Conservation (phyloP, 2,797 vertebrate species). For the Diceros bicornis region DNA sequence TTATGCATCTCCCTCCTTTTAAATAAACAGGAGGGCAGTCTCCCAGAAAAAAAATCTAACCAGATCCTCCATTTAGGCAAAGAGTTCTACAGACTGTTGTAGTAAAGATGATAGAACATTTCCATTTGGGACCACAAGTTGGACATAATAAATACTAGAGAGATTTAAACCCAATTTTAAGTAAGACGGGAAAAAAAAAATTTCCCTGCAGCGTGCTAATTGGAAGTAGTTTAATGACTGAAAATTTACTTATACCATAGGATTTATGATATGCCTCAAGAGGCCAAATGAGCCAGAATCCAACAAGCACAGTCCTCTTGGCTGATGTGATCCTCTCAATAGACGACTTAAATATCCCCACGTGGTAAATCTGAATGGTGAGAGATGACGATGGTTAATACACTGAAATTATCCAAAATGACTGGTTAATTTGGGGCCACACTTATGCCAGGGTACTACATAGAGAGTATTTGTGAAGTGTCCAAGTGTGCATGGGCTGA, state of each 20-base stretch:
- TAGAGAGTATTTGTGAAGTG: background rate
- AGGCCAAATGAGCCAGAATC: background rate
- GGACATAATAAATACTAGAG: background rate
- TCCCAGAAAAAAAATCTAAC: slow-evolving; percentile 43
- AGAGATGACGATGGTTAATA: background rate
- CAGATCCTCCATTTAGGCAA: slow-evolving; percentile 39
- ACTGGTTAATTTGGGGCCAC: background rate
- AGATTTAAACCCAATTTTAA: slow-evolving; percentile 37
- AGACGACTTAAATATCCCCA: background rate
- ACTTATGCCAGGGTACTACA: background rate
- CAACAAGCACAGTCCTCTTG: background rate
- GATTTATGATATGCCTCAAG: background rate
- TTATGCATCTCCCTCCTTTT: background rate
- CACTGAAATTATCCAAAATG: background rate
- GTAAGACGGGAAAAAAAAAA: background rate
- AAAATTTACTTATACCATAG: background rate
- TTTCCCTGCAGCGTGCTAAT: slow-evolving; percentile 1
- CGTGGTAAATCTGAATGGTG: background rate
- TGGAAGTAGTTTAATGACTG: slow-evolving; percentile 4
- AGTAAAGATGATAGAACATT: slow-evolving; percentile 31
- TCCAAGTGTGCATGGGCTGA: background rate
- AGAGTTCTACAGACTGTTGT: slow-evolving; percentile 2
- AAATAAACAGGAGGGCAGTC: slow-evolving; percentile 47
- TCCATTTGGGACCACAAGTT: slow-evolving; percentile 56
- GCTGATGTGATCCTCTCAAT: background rate